Base-by-base conservation (phyloP, 2,113 vertebrate genomes). In the Megaceryle maxima region DNA sequence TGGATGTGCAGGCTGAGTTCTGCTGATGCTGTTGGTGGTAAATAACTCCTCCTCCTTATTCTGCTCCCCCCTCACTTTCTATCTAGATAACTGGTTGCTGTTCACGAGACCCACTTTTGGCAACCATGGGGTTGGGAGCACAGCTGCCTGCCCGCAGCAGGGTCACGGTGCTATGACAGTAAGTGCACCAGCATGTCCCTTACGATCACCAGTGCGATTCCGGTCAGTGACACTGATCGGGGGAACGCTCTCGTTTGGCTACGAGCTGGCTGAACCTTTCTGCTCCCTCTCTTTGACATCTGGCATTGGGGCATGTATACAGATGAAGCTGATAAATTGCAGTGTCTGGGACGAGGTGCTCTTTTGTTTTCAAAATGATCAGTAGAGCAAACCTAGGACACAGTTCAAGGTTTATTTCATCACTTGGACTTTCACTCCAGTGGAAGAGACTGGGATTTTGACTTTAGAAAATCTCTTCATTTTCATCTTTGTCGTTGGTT, bases 321-420 rank as follows among this genome's bases (percentile, higher is more conserved):
- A 16, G 77, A 64, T 92, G 35, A 87, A 69, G 53, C 82, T 94
- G 70, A 79, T 91, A 62, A 94, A 90, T 11, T 66, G 44, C 5
- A 0, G 10, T 28, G 37, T 92, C 59, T 90, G 75, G 93, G 85
- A 83, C 50, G 4, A 90, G 84, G 84, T 94, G 88, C 78, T 55
- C 94, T 83, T 92, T 76, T 1, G 4, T 78, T 94, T 94, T 74
- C 48, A 89, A 95, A 96, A 39, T 26, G 22, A 73, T 69, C 39
- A 76, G 73, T 82, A 94, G 67, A 48, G 46, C 79, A 85, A 46
- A 16, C 9, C 29, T 62, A 69, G 93, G 78, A 74, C 78, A 94
- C 55, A 88, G 94, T 93, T 96, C 94, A 96, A 95, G 95, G 95
- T 77, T 90, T 77, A 83, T 96, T 96, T 95, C 87, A 0, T 83